A percentile compares a stretch with the other conserved stretches of the same genome.
phyloP scores from a whole-genome alignment of 1,140 invertebrate species.

The Drosophila teissieri region DNA sequence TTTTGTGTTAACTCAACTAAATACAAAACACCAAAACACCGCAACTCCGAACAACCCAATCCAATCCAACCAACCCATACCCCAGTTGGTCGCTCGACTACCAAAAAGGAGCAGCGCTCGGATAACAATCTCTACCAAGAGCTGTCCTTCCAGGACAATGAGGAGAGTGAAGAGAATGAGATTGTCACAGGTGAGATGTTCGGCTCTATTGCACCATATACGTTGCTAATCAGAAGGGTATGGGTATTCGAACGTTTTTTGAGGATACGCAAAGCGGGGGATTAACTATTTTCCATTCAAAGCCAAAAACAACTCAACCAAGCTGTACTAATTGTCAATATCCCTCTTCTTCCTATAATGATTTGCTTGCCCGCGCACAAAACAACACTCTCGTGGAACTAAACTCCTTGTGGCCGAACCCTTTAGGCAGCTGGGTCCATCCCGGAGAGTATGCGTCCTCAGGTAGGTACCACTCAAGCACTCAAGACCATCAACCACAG shows the following conservation, averaged over 20 bases:
- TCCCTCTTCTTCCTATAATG: conserved; percentile 10
- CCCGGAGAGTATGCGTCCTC: conserved; percentile 99
- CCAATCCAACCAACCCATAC: conserved; percentile 84
- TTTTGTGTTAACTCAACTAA: conserved; percentile 75
- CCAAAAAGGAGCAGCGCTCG: conserved; percentile 94
- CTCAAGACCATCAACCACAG: conserved; percentile 48
- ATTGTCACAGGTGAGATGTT: conserved; percentile 92
- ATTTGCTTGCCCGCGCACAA: conserved; percentile 10
- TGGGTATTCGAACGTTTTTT: too few relatives aligned
- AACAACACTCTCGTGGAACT: conserved; percentile 9
- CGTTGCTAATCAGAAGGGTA: background rate
- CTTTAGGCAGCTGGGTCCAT: conserved; percentile 96
- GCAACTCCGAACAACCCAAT: conserved; percentile 62
- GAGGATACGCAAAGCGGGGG: too few relatives aligned
- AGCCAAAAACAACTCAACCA: background rate
- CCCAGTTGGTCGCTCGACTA: conserved; percentile 89
- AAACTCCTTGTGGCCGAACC: background rate
- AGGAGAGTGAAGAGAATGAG: conserved; percentile 93
- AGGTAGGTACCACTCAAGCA: conserved; percentile 89
- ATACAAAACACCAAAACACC: conserved; percentile 17
- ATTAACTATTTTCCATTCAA: too few relatives aligned
- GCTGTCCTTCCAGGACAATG: conserved; percentile 94
- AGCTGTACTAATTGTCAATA: conserved; percentile 16
- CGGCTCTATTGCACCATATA: background rate
- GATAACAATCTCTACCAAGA: conserved; percentile 97